These are phyloP conservation scores for Oreochromis tanganicae DNA, from an alignment of 2,113 vertebrate species.

Conservation along the genomic window DNA sequence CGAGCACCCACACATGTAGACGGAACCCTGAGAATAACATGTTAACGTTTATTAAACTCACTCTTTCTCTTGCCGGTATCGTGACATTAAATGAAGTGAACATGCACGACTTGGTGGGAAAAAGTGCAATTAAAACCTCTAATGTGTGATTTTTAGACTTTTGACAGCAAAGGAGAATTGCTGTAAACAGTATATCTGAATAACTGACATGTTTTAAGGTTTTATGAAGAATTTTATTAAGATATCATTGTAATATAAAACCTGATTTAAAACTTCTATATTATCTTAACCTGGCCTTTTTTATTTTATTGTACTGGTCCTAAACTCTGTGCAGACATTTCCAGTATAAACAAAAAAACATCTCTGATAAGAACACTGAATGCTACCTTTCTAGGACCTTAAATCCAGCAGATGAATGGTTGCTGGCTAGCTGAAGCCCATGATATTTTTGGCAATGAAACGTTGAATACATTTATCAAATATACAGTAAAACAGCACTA, in stretches of 20 bases:
- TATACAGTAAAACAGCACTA: not conserved
- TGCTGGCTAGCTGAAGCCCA: not conserved
- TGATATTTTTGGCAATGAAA: not conserved
- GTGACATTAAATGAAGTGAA: not conserved
- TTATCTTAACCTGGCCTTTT: not conserved
- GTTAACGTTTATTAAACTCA: not conserved
- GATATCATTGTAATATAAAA: not conserved
- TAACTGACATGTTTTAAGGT: not conserved
- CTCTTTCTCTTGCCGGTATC: not conserved
- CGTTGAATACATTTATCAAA: not conserved
- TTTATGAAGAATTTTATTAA: not conserved
- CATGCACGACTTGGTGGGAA: not conserved
- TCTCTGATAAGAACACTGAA: not conserved
- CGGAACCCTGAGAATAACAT: not conserved
- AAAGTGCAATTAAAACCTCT: not conserved
- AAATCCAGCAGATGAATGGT: not conserved
- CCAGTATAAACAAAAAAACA: not conserved
- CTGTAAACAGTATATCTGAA: not conserved
- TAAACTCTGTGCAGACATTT: not conserved
- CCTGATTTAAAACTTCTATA: not conserved
- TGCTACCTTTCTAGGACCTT: not conserved
- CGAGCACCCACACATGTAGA: not conserved
- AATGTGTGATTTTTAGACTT: not conserved
- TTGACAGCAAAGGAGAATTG: not conserved
- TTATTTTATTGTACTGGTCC: not conserved